Evolutionary conservation across 2,888 invertebrate species (phyloP).

Genomic region (Hecatera dysodea): DNA sequence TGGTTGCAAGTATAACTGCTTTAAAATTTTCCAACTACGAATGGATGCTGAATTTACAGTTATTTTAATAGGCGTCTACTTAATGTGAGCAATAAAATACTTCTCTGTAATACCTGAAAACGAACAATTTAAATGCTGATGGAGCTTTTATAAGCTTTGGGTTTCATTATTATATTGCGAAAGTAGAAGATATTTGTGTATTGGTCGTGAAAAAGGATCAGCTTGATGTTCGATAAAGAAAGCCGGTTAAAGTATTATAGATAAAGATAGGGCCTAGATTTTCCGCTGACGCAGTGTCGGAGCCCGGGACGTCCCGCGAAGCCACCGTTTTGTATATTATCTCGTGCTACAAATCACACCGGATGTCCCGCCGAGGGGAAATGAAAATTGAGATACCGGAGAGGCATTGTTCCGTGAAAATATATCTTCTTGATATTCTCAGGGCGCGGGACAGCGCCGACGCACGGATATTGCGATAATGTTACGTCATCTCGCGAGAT

Average conservation of each 20-base stretch:
- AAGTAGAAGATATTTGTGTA: slow-evolving; percentile 4
- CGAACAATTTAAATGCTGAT: not conserved
- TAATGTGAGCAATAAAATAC: slow-evolving; percentile 10
- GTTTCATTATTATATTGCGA: slow-evolving; percentile 4
- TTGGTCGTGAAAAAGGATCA: slow-evolving; percentile 67
- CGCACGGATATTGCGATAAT: slow-evolving; percentile 88
- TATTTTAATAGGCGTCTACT: slow-evolving; percentile 12
- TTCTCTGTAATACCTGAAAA: slow-evolving; percentile 10
- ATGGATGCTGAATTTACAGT: slow-evolving; percentile 16
- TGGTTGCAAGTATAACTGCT: slow-evolving; percentile 18
- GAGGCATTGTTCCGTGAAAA: slow-evolving; percentile 90
- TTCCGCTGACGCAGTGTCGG: slow-evolving; percentile 82
- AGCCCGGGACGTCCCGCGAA: slow-evolving; percentile 79
- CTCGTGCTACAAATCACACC: slow-evolving; percentile 90
- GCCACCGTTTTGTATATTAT: slow-evolving; percentile 90
- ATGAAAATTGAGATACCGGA: slow-evolving; percentile 90
- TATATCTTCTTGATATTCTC: slow-evolving; percentile 89
- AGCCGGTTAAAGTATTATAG: slow-evolving; percentile 78
- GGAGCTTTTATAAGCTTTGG: not conserved
- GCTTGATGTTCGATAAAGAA: slow-evolving; percentile 76
- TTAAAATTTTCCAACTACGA: slow-evolving; percentile 22
- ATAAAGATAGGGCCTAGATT: slow-evolving; percentile 83
- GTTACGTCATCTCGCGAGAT: slow-evolving; percentile 86
- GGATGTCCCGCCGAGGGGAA: slow-evolving; percentile 88
- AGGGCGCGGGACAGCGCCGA: slow-evolving; percentile 85